Conservation (phyloP, 2,888 invertebrate genomes). For the Amphipoea lucens region DNA sequence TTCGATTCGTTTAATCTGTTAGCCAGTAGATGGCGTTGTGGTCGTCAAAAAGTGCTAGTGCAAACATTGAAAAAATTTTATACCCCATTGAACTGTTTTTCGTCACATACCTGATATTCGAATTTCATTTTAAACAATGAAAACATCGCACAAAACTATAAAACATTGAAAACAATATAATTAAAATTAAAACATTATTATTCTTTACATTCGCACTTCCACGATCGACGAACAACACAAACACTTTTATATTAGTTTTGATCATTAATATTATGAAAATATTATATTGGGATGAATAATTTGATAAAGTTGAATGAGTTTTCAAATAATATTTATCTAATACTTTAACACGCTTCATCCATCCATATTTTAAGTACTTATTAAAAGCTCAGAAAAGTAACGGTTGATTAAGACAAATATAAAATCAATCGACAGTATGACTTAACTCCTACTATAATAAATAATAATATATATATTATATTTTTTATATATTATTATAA, state of each 20-base stretch:
- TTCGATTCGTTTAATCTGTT: background rate
- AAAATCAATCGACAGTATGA: background rate
- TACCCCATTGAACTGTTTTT: too few species aligned
- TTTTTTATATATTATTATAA: too few species aligned
- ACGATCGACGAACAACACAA: background rate
- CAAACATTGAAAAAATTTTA: background rate
- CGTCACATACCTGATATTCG: background rate
- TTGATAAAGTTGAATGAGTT: slow-evolving; percentile 1
- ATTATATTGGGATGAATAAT: slow-evolving; percentile 15
- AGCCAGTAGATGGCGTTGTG: background rate
- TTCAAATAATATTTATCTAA: slow-evolving; percentile 29
- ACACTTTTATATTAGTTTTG: slow-evolving; percentile 9
- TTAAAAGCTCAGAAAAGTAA: slow-evolving; percentile 2
- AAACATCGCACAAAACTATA: background rate
- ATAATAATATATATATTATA: too few species aligned
- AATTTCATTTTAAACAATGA: background rate
- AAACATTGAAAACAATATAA: background rate
- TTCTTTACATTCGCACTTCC: slow-evolving; percentile 10
- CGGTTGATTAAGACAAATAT: background rate
- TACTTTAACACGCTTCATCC: background rate
- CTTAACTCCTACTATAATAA: too few species aligned
- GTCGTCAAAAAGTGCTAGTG: background rate
- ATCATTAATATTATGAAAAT: slow-evolving; percentile 4
- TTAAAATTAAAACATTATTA: slow-evolving; percentile 1
- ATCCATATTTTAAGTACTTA: background rate